Conservation (phyloP, 2,113 vertebrate species). For the Boulengeromyrus knoepffleri region DNA sequence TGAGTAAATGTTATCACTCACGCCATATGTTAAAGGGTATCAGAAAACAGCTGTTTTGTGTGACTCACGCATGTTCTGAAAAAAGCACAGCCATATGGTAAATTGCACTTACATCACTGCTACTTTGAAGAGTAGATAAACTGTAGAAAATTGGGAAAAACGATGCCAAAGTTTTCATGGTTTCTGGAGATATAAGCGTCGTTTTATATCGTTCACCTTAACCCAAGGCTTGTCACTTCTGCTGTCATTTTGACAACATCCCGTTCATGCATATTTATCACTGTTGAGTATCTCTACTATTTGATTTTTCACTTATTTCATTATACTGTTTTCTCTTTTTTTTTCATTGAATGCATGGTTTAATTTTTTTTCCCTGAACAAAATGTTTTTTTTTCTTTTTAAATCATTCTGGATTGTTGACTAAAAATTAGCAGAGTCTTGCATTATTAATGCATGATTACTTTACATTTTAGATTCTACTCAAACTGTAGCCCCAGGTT, state of each 20-base stretch:
- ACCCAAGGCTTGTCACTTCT: not conserved
- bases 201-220: not conserved
- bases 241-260: not conserved
- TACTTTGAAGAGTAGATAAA: conserved; percentile 32
- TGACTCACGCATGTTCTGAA: conserved; percentile 26
- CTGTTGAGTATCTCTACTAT: not conserved
- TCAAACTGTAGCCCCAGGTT: not conserved
- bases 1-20: conserved; percentile 37
- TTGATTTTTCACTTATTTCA: not conserved
- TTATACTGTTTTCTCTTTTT: not conserved
- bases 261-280: not conserved
- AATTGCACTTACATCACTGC: conserved; percentile 24
- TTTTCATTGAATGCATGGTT: not conserved
- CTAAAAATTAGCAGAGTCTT: not conserved
- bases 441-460: not conserved
- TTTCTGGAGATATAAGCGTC: not conserved
- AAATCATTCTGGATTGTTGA: not conserved
- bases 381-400: not conserved
- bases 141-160: not conserved
- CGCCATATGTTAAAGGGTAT: conserved; percentile 38
- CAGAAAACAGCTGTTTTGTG: conserved; percentile 33
- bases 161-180: not conserved
- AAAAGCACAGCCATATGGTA: conserved; percentile 39
- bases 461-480: not conserved
- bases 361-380: not conserved